Base-by-base conservation (phyloP, 1,140 invertebrate species). In the Drosophila triauraria region DNA sequence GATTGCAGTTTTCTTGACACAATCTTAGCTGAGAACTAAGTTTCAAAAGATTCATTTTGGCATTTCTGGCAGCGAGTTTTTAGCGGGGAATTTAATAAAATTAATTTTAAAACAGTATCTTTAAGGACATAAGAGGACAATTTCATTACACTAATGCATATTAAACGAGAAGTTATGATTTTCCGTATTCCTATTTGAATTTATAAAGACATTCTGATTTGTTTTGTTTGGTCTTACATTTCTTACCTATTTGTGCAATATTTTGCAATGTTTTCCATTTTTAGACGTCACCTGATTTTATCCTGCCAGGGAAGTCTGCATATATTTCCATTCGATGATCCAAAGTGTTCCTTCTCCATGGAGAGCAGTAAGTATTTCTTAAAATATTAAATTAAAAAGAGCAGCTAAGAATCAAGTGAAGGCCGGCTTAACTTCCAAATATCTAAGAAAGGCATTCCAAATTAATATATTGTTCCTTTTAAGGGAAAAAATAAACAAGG, bases 281-380 rank as follows among this genome's bases (percentile, higher is more conserved):
- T 23, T 92, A 96, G 96, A 93, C 95, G 97, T 84, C 97, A 98
- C 93, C 95, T 98, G 76, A 98, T 98, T 79, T 93, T 98, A 81
- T 98, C 97, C 64, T 98, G 98, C 94, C 97, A 98, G 93, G 97
- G 97, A 91, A 96, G 97, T 93, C 95, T 98, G 77, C 97, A 97
- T 93, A 98, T 98, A 93, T 98, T 98, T 94, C 97, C 98, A 75
- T 98, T 98, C 94, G 98, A 98, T 93, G 97, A 98, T 95, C 97
- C 97, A 77, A 95, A 96, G 93, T 98, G 98, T 95, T 97, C 96
- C 93, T 98, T 98, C 94, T 96, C 97, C 78, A 97, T 98, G 94
- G 97, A 98, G 95, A 98, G 97, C 94, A 98, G 97, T 98, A 95
- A 98, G 3, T 38, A 20, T 20, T n/a, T 35, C 4, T 27, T 23